phyloP scores from a whole-genome alignment of 2,888 invertebrate species.

The Euspilapteryx auroguttella region DNA sequence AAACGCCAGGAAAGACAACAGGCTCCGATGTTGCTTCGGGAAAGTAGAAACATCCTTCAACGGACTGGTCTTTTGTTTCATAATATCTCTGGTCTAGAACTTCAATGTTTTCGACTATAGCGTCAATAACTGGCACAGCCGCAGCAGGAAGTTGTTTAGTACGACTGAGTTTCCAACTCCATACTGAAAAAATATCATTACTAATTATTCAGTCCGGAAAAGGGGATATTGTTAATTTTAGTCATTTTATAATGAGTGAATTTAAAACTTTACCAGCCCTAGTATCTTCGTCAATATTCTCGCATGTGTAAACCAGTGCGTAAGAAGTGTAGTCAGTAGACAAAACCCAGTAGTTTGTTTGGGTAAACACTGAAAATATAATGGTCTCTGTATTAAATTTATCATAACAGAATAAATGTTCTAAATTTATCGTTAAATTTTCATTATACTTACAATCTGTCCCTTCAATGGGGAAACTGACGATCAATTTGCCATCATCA shows the following conservation, averaged over 20 bases:
- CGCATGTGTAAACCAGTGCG: conserved; percentile 67
- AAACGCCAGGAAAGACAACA: conserved; percentile 22
- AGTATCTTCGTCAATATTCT: conserved; percentile 32
- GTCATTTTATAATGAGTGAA: too few species aligned
- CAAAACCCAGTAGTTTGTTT: conserved; percentile 60
- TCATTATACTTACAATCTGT: conserved; percentile 18
- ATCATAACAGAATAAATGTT: too few species aligned
- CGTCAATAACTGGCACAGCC: conserved; percentile 14
- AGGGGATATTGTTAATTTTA: conserved; percentile 22
- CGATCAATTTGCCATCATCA: conserved; percentile 61
- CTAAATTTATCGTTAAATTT: too few species aligned
- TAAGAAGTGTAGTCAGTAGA: conserved; percentile 66
- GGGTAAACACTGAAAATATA: conserved; percentile 17
- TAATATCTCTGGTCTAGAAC: conserved; percentile 20
- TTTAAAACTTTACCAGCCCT: conserved; percentile 28
- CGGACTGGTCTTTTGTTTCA: conserved; percentile 13
- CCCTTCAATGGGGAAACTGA: conserved; percentile 59
- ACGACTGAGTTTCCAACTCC: conserved; percentile 27
- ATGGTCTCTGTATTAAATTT: conserved; percentile 14
- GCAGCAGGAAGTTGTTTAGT: conserved; percentile 12
- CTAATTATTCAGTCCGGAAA: conserved; percentile 16
- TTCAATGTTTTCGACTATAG: conserved; percentile 12
- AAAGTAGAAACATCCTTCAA: conserved; percentile 23
- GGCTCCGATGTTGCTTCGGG: conserved; percentile 17
- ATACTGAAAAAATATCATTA: conserved; percentile 11